Evolutionary conservation across 2,888 invertebrate species (phyloP).

Genomic region (Empis livida): DNA sequence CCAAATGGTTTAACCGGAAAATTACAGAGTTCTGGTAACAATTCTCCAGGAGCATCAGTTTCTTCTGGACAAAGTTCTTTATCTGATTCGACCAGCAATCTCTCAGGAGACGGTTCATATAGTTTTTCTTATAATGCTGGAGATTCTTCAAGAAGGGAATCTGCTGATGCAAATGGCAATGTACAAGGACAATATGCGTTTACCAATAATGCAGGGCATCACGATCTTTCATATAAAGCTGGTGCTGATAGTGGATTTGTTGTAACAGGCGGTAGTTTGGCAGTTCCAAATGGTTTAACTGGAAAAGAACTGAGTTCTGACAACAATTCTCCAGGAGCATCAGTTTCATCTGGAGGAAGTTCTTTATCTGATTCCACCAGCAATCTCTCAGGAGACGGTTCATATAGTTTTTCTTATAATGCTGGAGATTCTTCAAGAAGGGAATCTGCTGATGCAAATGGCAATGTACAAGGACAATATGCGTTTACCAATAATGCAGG

Average conservation of each 20-base stretch:
- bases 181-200: conserved; percentile 49
- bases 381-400: too few relatives aligned
- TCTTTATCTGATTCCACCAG: too few relatives aligned
- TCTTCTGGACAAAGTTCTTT: too few relatives aligned
- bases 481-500: conserved; percentile 58
- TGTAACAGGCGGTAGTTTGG: conserved; percentile 30
- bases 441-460: conserved; percentile 26
- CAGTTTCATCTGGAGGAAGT: too few relatives aligned
- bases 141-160: conserved; percentile 27
- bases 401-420: conserved; percentile 23
- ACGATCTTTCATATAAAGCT: conserved; percentile 59
- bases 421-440: conserved; percentile 25
- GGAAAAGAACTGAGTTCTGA: too few relatives aligned
- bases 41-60: too few relatives aligned
- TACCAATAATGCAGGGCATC: conserved; percentile 57
- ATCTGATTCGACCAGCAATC: too few relatives aligned
- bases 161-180: conserved; percentile 25
- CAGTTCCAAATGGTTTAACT: conserved; percentile 7
- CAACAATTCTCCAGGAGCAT: too few relatives aligned
- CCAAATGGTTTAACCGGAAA: too few relatives aligned
- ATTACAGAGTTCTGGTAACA: too few relatives aligned
- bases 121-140: conserved; percentile 24
- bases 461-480: conserved; percentile 43
- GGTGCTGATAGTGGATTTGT: conserved; percentile 55
- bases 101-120: conserved; percentile 12